These are phyloP conservation scores for Pangasius krempfi DNA, from an alignment of 2,797 vertebrate species.

Conservation along the genomic window DNA sequence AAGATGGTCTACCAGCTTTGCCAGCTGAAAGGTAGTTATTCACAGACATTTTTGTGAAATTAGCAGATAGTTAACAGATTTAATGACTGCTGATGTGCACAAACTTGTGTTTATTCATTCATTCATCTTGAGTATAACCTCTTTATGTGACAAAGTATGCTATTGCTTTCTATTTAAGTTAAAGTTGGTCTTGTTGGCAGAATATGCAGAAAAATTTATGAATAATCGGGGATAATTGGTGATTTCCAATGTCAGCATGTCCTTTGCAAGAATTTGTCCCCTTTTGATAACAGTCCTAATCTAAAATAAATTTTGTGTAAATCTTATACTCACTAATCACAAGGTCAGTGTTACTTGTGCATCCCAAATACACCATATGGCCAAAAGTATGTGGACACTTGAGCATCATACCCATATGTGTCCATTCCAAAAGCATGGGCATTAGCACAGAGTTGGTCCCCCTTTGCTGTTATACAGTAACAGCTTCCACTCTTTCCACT, in stretches of 20 bases:
- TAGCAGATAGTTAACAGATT: not conserved
- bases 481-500: not conserved
- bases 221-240: not conserved
- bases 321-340: not conserved
- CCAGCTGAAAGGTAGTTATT: not conserved
- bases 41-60: not conserved
- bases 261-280: not conserved
- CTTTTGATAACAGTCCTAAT: not conserved
- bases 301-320: not conserved
- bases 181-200: not conserved
- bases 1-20: not conserved
- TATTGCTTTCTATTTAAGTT: not conserved
- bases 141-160: not conserved
- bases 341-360: not conserved
- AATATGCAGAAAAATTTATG: not conserved
- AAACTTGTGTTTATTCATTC: not conserved
- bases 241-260: not conserved
- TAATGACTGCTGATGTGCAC: not conserved
- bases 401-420: not conserved
- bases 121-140: not conserved
- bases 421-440: not conserved
- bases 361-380: not conserved
- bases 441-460: not conserved
- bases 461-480: not conserved
- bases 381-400: not conserved